Conservation (phyloP, 2,113 vertebrate species). For the Phylloscopus whistleri region DNA sequence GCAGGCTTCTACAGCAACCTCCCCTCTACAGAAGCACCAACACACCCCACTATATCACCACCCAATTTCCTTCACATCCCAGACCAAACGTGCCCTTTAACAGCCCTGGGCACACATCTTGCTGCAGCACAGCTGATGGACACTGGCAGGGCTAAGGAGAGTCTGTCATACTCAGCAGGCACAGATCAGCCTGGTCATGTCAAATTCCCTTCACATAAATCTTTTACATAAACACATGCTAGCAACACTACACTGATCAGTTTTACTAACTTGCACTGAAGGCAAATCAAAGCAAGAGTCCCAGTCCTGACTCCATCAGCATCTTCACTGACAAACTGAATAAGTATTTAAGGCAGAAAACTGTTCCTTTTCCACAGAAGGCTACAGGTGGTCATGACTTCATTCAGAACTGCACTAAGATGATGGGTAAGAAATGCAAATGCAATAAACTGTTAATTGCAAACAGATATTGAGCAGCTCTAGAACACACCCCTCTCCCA, state of each 20-base stretch:
- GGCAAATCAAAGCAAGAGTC: neutral
- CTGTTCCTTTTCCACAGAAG: neutral
- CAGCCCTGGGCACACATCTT: neutral
- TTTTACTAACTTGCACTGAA: neutral
- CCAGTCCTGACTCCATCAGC: neutral
- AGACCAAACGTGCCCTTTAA: neutral
- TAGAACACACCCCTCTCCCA: neutral
- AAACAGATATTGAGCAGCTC: neutral
- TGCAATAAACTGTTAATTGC: neutral
- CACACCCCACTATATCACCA: neutral
- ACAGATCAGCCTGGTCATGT: neutral
- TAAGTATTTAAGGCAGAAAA: neutral
- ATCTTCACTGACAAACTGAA: neutral
- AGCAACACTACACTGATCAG: neutral
- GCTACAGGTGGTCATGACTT: neutral
- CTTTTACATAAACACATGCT: neutral
- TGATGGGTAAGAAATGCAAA: neutral
- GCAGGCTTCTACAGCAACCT: neutral
- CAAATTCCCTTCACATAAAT: neutral
- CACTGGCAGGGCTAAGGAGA: neutral
- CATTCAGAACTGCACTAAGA: neutral
- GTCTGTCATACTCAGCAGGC: neutral
- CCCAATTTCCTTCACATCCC: neutral
- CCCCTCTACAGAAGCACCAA: neutral
- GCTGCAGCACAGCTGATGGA: neutral